Percentiles rank a stretch among this genome's conserved stretches.
Conservation (phyloP, 2,113 vertebrate species). For the Calidris pugnax region DNA sequence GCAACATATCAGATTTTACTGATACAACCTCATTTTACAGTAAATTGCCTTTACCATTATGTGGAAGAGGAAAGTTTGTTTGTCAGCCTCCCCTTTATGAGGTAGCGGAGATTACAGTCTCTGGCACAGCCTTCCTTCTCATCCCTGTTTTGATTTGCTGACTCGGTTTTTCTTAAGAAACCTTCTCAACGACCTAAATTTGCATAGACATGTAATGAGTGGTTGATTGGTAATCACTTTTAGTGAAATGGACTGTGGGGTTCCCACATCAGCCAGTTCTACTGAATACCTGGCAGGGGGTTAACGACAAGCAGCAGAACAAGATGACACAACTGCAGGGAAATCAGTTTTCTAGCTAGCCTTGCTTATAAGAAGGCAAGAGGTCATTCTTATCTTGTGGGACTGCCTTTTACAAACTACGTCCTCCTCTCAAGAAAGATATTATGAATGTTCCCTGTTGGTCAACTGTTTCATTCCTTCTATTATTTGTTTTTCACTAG, state of each 20-base stretch:
- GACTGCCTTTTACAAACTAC: neutral
- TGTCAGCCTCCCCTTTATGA: neutral
- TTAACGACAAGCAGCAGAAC: neutral
- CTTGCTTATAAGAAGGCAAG: neutral
- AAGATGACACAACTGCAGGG: neutral
- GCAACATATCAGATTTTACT: neutral
- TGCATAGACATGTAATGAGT: accelerated
- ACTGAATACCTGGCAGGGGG: neutral
- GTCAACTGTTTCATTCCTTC: neutral
- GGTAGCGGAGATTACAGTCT: neutral
- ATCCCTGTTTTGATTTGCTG: neutral
- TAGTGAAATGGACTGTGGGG: neutral
- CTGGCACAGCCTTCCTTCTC: accelerated
- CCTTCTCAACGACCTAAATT: neutral
- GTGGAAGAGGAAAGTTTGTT: neutral
- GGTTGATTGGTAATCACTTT: neutral
- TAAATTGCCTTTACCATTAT: neutral
- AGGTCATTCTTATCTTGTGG: neutral
- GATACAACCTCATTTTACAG: neutral
- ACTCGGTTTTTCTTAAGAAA: neutral
- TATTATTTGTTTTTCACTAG: neutral
- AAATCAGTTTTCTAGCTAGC: neutral
- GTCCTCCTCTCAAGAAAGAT: neutral
- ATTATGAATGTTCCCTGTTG: neutral
- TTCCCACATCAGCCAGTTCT: accelerated